Evolutionary conservation across 2,888 invertebrate species (phyloP).

Genomic region (Archips xylosteana): DNA sequence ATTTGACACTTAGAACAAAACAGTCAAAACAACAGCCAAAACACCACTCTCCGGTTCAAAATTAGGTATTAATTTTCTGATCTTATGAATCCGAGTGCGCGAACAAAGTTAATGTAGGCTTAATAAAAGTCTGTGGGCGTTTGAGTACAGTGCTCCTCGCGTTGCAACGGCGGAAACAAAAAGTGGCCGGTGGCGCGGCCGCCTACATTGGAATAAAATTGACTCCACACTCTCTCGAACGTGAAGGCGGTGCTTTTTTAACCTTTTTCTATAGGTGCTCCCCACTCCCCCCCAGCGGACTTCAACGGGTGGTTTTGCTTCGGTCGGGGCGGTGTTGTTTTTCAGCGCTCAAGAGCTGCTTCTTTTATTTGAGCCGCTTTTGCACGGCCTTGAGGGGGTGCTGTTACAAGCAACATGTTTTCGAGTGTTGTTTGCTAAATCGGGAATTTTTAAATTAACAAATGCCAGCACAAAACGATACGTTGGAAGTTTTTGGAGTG

Average conservation of each 20-base stretch:
- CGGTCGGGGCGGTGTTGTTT: conserved; percentile 83
- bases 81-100: conserved; percentile 48
- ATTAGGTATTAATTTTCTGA: conserved; percentile 33
- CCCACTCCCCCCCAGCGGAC: conserved; percentile 67
- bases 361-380: conserved; percentile 84
- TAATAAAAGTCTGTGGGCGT: conserved; percentile 83
- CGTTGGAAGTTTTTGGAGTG: conserved; percentile 59
- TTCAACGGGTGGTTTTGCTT: conserved; percentile 85
- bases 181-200: conserved; percentile 83
- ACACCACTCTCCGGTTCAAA: conserved; percentile 16
- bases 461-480: conserved; percentile 69
- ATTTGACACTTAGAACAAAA: too few species aligned
- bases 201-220: conserved; percentile 86
- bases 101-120: conserved; percentile 64
- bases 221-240: conserved; percentile 85
- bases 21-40: background rate
- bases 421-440: conserved; percentile 80
- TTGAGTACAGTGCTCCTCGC: conserved; percentile 82
- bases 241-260: conserved; percentile 82
- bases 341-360: conserved; percentile 83
- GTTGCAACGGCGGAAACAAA: conserved; percentile 84
- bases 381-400: conserved; percentile 82
- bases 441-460: conserved; percentile 82
- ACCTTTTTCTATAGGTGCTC: conserved; percentile 66
- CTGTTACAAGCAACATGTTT: conserved; percentile 75